A percentile compares a stretch with the other conserved stretches of the same genome.
Conservation (phyloP, 1,140 invertebrate genomes). For the Conopomorpha cramerella region DNA sequence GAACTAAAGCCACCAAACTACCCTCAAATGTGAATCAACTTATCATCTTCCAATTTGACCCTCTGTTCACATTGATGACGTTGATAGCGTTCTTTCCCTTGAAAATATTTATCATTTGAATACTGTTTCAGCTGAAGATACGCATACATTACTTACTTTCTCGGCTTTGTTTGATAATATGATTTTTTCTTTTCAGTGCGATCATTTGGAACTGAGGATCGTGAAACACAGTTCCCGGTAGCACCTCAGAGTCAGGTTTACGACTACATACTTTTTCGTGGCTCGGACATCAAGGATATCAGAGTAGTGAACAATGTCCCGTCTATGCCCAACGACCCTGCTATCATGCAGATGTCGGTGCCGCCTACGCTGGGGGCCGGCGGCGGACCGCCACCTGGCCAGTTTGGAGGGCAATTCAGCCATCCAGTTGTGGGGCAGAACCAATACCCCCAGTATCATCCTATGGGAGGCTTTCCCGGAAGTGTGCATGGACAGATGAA, state of each 20-base stretch:
- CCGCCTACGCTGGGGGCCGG: conserved; percentile 63
- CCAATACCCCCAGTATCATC: conserved; percentile 55
- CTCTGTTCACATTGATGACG: conserved; percentile 46
- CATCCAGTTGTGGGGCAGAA: conserved; percentile 48
- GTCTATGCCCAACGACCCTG: conserved; percentile 87
- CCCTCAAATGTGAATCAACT: conserved; percentile 19
- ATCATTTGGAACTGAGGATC: conserved; percentile 98
- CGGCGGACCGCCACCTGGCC: conserved; percentile 24
- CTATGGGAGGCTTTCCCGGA: conserved; percentile 67
- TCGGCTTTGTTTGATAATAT: conserved; percentile 3
- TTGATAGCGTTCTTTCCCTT: conserved; percentile 32
- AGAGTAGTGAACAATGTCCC: conserved; percentile 85
- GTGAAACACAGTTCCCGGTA: conserved; percentile 91
- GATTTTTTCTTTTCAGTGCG: conserved; percentile 77
- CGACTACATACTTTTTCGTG: conserved; percentile 98
- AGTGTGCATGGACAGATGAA: conserved; percentile 62
- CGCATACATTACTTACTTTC: too few relatives aligned
- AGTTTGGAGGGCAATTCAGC: conserved; percentile 44
- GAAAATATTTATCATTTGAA: too few relatives aligned
- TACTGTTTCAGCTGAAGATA: too few relatives aligned
- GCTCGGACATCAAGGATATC: conserved; percentile 98
- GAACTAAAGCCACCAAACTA: too few relatives aligned
- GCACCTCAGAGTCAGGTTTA: conserved; percentile 96
- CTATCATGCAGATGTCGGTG: conserved; percentile 89
- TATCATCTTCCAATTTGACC: conserved; percentile 16